Base-by-base conservation (phyloP, 2,113 vertebrate genomes). In the Osmerus eperlanus region DNA sequence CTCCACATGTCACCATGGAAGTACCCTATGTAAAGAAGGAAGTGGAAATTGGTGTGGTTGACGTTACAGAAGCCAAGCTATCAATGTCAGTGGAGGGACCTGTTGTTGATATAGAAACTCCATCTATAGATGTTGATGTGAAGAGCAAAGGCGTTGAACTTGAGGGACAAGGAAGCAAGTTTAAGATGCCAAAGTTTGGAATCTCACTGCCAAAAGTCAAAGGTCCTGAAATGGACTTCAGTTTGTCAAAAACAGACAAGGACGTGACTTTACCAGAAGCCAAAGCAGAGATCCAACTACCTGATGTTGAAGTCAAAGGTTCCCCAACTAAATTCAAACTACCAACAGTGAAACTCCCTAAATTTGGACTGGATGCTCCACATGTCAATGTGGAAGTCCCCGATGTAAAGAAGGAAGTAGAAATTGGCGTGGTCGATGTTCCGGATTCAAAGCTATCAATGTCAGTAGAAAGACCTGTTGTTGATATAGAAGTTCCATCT, bases 271-370 rank as follows among this genome's bases (percentile, higher is more conserved):
- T 77, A 21, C 72, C 60, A 8, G 58, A 67, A 16, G 41, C 29
- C 29, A 70, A 63, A 36, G 14, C 18, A 19, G 64, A 72, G 2
- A 6, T 28, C 4, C 59, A 67, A 29, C 54, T 29, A 67, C 18
- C 60, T 60, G 61, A 67, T 59, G 25, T 25, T 61, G 58, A 70
- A 36, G 3, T 54, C 14, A 54, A 68, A 62, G 13, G 2, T 29
- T 23, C 13, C 55, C 67, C 81, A 21, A 8, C 65, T 6, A 78
- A 70, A 19, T 81, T 83, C 3, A 78, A 82, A 81, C 73, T 82
- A 53, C 70, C 81, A 66, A 84, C 83, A 54, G n/a, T 78, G 0
- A 72, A 80, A 74, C 65, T 32, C 14, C 75, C 79, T 65, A 76
- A 84, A 47, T 36, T 71, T 47, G 67, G 83, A 12, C 12, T 54